Evolutionary conservation across 92 coral and sea anemone genomes (phyloP).

Genomic region (Umimayanthus chanpuru): DNA sequence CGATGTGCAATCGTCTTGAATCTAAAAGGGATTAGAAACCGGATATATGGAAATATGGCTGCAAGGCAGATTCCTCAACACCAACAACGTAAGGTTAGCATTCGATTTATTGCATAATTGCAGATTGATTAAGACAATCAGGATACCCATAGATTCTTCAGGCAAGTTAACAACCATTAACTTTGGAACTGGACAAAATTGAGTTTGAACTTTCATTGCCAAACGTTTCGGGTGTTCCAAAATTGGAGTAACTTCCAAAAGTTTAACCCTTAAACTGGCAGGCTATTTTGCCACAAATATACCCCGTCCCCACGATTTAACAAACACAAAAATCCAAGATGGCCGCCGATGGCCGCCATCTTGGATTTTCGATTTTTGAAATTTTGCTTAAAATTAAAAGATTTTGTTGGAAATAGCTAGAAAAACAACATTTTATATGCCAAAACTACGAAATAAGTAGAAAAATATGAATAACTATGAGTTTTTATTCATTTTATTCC

Average conservation of each 20-base stretch:
- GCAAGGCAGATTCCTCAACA: neutral
- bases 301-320: no score
- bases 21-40: constrained; percentile 46
- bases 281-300: no score
- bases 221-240: neutral
- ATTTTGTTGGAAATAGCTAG: no score
- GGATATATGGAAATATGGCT: neutral
- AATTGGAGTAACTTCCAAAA: neutral
- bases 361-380: no score
- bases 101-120: neutral
- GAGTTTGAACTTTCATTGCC: neutral
- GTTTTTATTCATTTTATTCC: no score
- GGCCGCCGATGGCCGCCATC: no score
- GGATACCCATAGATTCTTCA: neutral
- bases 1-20: constrained; percentile 98
- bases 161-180: neutral
- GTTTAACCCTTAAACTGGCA: no score
- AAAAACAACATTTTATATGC: no score
- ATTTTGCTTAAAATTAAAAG: no score
- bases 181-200: neutral
- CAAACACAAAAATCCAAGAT: no score
- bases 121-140: neutral
- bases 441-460: no score
- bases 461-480: no score
- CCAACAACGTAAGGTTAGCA: neutral